These are phyloP conservation scores for Candidula unifasciata DNA, from an alignment of 2,888 invertebrate species.

Conservation along the genomic window DNA sequence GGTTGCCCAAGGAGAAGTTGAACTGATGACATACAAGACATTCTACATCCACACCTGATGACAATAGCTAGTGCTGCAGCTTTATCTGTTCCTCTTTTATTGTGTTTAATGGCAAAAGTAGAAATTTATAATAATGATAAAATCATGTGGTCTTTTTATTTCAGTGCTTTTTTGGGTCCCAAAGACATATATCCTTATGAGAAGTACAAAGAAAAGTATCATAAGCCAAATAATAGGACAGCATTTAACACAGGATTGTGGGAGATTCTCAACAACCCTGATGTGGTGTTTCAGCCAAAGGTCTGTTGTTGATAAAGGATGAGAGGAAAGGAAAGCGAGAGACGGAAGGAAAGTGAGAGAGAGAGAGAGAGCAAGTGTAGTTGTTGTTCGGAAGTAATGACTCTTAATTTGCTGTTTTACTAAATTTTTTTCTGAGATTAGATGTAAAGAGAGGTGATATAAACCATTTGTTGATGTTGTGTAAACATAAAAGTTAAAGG, in stretches of 20 bases:
- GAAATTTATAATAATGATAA: too few species aligned
- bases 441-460: too few species aligned
- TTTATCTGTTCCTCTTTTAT: neutral
- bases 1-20: neutral
- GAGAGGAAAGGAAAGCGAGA: neutral
- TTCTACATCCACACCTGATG: too few species aligned
- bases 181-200: constrained; percentile 92
- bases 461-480: too few species aligned
- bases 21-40: too few species aligned
- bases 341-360: neutral
- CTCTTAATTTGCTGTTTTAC: too few species aligned
- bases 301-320: constrained; percentile 51
- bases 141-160: constrained; percentile 56
- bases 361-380: neutral
- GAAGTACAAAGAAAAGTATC: constrained; percentile 88
- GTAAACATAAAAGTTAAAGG: too few species aligned
- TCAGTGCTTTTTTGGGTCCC: constrained; percentile 85
- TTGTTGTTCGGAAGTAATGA: too few species aligned
- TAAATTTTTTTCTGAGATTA: too few species aligned
- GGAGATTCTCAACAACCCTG: constrained; percentile 88
- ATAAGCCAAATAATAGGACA: constrained; percentile 87
- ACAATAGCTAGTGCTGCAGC: neutral
- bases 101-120: too few species aligned
- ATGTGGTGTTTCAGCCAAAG: constrained; percentile 63
- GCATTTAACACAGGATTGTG: constrained; percentile 90